A percentile compares a stretch with the other conserved stretches of the same genome.
Evolutionary conservation across 2,888 invertebrate species (phyloP).

Genomic region (Zaprionus obscuricornis): DNA sequence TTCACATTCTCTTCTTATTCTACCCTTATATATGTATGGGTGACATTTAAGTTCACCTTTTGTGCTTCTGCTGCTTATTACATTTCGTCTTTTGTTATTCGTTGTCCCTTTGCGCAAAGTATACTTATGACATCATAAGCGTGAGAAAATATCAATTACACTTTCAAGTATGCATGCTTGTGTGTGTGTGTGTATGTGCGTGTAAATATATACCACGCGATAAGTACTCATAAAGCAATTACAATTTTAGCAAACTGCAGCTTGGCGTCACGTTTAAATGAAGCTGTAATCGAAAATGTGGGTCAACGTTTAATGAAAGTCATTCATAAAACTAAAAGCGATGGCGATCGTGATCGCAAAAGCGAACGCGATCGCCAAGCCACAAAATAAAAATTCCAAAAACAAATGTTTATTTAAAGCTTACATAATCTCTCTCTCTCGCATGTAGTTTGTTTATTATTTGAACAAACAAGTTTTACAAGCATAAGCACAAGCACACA

Average conservation of each 20-base stretch:
- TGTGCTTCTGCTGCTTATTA: slow-evolving; percentile 49
- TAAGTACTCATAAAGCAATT: slow-evolving; percentile 30
- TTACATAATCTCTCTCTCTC: slow-evolving; percentile 55
- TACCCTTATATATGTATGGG: slow-evolving; percentile 21
- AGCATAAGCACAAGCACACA: slow-evolving; percentile 20
- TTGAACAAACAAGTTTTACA: slow-evolving; percentile 56
- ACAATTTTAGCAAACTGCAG: slow-evolving; percentile 23
- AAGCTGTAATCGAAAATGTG: slow-evolving; percentile 41
- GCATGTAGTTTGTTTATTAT: slow-evolving; percentile 35
- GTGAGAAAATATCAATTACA: slow-evolving; percentile 68
- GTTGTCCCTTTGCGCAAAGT: slow-evolving; percentile 38
- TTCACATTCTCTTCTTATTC: background rate
- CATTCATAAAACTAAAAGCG: slow-evolving; percentile 63
- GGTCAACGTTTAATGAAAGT: slow-evolving; percentile 66
- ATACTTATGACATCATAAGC: slow-evolving; percentile 71
- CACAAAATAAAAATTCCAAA: slow-evolving; percentile 38
- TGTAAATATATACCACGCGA: slow-evolving; percentile 6
- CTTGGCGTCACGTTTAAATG: slow-evolving; percentile 13
- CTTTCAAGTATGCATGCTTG: slow-evolving; percentile 1
- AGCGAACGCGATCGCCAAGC: slow-evolving; percentile 30
- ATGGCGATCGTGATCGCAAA: no score
- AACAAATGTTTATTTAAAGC: slow-evolving; percentile 57
- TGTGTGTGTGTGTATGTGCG: background rate
- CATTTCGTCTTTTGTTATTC: slow-evolving; percentile 33
- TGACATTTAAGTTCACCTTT: slow-evolving; percentile 41